A percentile compares a stretch with the other conserved stretches of the same genome.
phyloP scores from a whole-genome alignment of 2,113 vertebrate species.

The Pelodiscus sinensis region DNA sequence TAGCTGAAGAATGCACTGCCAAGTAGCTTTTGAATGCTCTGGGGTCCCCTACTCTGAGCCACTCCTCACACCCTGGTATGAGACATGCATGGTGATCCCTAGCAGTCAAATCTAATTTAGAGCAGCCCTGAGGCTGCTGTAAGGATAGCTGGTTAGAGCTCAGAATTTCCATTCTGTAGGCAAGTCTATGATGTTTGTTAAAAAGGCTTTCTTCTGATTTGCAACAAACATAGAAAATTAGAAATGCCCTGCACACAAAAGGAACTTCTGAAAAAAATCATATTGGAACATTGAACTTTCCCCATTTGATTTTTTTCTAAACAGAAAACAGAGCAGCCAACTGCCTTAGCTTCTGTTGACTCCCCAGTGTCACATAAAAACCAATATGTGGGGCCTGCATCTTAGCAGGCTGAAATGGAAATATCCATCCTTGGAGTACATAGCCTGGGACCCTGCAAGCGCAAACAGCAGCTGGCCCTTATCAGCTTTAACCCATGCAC shows the following conservation, averaged over 20 bases:
- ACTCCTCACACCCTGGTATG: not conserved
- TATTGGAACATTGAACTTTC: not conserved
- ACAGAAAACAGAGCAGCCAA: not conserved
- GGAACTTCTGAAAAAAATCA: not conserved
- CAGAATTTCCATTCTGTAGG: not conserved
- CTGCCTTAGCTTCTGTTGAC: not conserved
- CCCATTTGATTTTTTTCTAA: not conserved
- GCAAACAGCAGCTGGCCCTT: no score
- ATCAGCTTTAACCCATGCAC: no score
- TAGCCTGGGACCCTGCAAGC: no score
- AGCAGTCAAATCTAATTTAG: not conserved
- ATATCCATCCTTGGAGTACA: no score
- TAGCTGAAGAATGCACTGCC: not conserved
- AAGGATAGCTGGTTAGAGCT: not conserved
- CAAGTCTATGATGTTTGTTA: not conserved
- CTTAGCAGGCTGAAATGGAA: no score
- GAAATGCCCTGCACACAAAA: not conserved
- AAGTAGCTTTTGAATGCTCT: not conserved
- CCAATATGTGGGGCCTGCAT: no score
- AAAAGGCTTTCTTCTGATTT: not conserved
- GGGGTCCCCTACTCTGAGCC: not conserved
- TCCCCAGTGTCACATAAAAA: not conserved
- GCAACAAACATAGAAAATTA: not conserved
- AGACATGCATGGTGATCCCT: not conserved
- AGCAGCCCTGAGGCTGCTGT: not conserved